phyloP scores from a whole-genome alignment of 2,797 vertebrate genomes.

The Coranthus polyacanthus region DNA sequence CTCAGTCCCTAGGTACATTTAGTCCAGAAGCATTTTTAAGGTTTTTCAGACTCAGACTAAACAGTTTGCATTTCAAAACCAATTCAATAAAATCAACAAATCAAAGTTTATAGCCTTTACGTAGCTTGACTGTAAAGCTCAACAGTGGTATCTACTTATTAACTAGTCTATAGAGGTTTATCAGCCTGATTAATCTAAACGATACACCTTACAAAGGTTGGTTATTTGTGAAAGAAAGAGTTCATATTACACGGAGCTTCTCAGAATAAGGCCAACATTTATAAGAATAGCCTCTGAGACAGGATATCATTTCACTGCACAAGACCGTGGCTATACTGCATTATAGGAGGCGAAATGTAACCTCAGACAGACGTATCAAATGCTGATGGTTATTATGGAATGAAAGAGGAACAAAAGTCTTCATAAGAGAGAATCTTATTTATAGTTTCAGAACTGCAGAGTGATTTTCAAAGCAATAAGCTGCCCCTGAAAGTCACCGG shows the following conservation, averaged over 20 bases:
- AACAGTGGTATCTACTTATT: background rate
- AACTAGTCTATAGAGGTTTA: background rate
- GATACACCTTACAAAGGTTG: background rate
- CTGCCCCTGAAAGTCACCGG: constrained; percentile 20
- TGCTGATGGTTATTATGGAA: constrained; percentile 38
- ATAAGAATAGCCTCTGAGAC: constrained; percentile 38
- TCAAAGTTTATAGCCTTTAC: background rate
- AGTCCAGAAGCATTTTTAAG: constrained; percentile 12
- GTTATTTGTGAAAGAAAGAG: constrained; percentile 5
- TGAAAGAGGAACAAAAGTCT: constrained; percentile 45
- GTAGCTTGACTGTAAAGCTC: background rate
- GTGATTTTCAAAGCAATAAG: constrained; percentile 46
- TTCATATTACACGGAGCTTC: constrained; percentile 12
- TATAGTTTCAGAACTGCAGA: constrained; percentile 45
- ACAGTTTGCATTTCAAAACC: constrained; percentile 28
- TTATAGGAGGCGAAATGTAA: constrained; percentile 43
- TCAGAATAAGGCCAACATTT: constrained; percentile 24
- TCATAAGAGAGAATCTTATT: constrained; percentile 11
- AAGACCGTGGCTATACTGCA: constrained; percentile 30
- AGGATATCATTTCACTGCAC: constrained; percentile 51
- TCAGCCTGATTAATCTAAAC: background rate
- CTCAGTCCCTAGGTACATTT: constrained; percentile 1
- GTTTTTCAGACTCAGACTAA: background rate
- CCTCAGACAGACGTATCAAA: constrained; percentile 51
- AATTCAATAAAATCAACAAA: background rate